Conservation (phyloP, 2,888 invertebrate genomes). For the Caenorhabditis doughertyi region DNA sequence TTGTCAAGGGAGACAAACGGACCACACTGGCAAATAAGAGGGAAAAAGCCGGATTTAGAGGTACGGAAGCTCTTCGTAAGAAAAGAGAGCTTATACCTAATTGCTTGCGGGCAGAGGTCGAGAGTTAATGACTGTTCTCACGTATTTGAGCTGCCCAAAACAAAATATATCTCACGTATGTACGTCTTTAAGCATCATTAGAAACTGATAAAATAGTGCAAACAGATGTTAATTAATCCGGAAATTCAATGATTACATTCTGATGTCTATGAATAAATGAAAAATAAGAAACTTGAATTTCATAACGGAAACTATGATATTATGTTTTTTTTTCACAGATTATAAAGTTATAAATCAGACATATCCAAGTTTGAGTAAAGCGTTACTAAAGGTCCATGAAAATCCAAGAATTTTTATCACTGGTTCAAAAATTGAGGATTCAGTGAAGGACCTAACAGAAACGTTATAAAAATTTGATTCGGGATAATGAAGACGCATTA, state of each 20-base stretch:
- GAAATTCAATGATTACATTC: slow-evolving; percentile 31
- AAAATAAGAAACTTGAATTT: neutral
- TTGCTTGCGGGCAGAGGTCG: slow-evolving; percentile 13
- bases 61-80: slow-evolving; percentile 29
- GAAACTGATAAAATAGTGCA: neutral
- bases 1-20: slow-evolving; percentile 54
- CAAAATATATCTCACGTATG: neutral
- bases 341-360: neutral
- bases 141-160: neutral
- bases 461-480: no score
- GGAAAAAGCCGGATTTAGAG: slow-evolving; percentile 22
- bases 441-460: no score
- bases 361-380: no score
- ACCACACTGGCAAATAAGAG: slow-evolving; percentile 8
- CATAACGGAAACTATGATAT: neutral
- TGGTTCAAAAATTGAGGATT: no score
- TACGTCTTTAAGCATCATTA: neutral
- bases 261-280: neutral
- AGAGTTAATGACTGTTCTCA: slow-evolving; percentile 41
- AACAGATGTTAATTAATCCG: slow-evolving; percentile 18
- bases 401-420: no score
- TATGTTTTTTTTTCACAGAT: neutral
- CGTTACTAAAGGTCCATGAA: no score
- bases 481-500: no score
- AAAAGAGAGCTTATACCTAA: slow-evolving; percentile 33